Evolutionary conservation across 2,797 vertebrate species (phyloP).

Genomic region (Sus cebifrons): DNA sequence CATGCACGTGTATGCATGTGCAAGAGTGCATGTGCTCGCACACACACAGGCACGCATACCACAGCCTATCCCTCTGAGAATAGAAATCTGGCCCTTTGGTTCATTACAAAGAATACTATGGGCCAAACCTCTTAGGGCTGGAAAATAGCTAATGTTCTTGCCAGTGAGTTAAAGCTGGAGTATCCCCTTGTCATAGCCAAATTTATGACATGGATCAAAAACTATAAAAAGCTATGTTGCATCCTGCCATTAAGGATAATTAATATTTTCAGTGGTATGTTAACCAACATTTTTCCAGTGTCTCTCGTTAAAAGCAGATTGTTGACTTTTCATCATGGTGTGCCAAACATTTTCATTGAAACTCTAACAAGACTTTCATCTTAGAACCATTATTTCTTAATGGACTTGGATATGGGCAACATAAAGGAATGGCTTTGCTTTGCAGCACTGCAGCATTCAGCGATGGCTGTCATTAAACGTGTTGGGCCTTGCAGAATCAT

Average conservation of each 20-base stretch:
- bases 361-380: constrained; percentile 91
- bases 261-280: constrained; percentile 92
- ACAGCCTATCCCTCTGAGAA: constrained; percentile 72
- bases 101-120: constrained; percentile 83
- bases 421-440: constrained; percentile 89
- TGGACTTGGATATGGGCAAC: constrained; percentile 90
- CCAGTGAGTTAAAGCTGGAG: constrained; percentile 89
- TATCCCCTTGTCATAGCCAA: constrained; percentile 90
- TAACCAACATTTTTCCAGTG: constrained; percentile 91
- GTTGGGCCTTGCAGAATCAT: constrained; percentile 88
- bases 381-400: constrained; percentile 92
- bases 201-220: constrained; percentile 92
- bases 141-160: constrained; percentile 89
- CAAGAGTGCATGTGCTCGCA: background rate
- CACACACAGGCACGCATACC: background rate
- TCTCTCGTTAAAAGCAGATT: constrained; percentile 92
- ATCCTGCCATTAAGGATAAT: constrained; percentile 92
- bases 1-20: background rate
- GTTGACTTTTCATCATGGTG: constrained; percentile 91
- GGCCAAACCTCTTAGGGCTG: constrained; percentile 86
- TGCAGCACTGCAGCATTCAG: constrained; percentile 80
- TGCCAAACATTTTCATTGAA: constrained; percentile 93
- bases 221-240: constrained; percentile 91
- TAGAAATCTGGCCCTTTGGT: constrained; percentile 82
- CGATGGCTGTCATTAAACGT: constrained; percentile 89